Base-by-base conservation (phyloP, 2,888 invertebrate genomes). In the Liopterus haemorrhoidalis region DNA sequence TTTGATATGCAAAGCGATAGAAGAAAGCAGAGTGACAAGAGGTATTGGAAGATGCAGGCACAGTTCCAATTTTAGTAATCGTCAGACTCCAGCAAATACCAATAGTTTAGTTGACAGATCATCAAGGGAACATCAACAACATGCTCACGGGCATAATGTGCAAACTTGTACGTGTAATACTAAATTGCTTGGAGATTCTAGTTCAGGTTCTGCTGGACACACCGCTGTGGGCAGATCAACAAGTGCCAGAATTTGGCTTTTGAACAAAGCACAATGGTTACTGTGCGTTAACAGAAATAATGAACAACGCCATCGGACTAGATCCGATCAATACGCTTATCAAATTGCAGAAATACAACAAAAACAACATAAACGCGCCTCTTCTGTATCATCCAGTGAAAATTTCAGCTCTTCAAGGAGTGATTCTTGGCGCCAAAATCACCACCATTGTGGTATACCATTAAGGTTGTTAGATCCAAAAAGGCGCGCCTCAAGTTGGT, bases 1-100 rank as follows among this genome's bases (percentile, higher is more conserved):
- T 2, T 81, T 91, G 65, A 85, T 95, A 46, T 95, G 94, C 70
- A 93, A 94, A 66, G 88, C 94, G 14, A 91, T 96, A 57, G 95
- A 96, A 67, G 95, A 93, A 69, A 89, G 90, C 24, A 74, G 92
- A 36, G 92, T 93, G 8, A 89, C 89, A 3, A 74, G 88, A 48
- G 88, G 89, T 43, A 89, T 90, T 58, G 90, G 89, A 9, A 75
- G 89, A 50, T 88, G 90, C 63, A 72, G 88, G 11, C 88, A 89
- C 68, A 86, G 85, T 56, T 85, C 85, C 50, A 89, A 89, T 69
- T 89, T 89, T 68, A 87, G 87, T 65, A 88, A 89, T 68, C 73
- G 88, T 2, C 87, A 88, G 68, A 89, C 89, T 12, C 88, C 88
- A 8, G 87, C 85, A 37, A 87, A 88, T 67, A 89, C 88, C 8